Conservation (phyloP, 2,113 vertebrate species). For the Trematocara zebra region DNA sequence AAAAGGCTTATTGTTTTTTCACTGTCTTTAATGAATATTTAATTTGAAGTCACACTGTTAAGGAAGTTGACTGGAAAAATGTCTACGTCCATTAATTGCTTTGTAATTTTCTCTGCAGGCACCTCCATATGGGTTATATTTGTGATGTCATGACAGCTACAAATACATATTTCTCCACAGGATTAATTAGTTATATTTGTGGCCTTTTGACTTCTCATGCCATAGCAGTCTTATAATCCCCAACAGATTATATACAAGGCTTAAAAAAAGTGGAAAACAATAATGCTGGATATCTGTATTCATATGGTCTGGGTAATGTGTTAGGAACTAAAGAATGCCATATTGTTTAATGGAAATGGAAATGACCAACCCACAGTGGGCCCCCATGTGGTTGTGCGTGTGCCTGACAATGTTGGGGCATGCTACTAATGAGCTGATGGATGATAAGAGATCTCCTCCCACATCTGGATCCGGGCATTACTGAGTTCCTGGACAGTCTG, state of each 20-base stretch:
- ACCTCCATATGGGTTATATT: neutral
- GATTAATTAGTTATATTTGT: neutral
- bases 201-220: neutral
- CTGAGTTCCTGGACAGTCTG: neutral
- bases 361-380: neutral
- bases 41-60: neutral
- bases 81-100: neutral
- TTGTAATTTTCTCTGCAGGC: neutral
- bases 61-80: neutral
- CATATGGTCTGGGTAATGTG: neutral
- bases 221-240: neutral
- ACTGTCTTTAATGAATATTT: neutral
- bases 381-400: neutral
- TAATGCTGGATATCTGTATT: neutral
- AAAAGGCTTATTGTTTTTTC: neutral
- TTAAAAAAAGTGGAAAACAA: neutral
- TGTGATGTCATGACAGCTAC: neutral
- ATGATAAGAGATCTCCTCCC: neutral
- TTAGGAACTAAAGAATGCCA: neutral
- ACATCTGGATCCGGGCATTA: neutral
- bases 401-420: neutral
- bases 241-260: neutral
- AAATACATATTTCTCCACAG: neutral
- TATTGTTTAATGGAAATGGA: neutral
- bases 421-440: neutral